Evolutionary conservation across 2,888 invertebrate species (phyloP), one percentile per base, ranked within the genome.

Genomic region (Nasonia oneida): DNA sequence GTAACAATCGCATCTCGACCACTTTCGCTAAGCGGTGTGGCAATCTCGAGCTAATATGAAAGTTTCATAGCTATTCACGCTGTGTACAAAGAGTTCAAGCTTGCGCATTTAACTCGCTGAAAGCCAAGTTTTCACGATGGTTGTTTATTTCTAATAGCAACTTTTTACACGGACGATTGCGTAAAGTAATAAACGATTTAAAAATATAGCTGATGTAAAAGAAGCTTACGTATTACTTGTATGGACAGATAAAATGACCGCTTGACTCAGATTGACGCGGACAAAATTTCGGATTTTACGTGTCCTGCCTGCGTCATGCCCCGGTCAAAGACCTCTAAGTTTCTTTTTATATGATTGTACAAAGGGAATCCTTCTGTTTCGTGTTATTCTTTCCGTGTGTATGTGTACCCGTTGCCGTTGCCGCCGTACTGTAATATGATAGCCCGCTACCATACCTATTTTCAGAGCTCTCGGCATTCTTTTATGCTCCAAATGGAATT

Each of bases 281-380:
- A 74, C 29, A 29, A 47, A 79, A 84, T 53, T 73, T 74, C 15
- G 29, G 15, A 79, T 75, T 53, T 53, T 74, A 84, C 39, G 84
- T n/a, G 76, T 81, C 82, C 70, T 70, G 82, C 70, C 76, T 70
- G 57, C 75, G 77, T 73, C 85, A 77, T 15, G 42, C 50, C 6
- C 5, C 76, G 83, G 83, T 86, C 83, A 80, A 86, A 70, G 75
- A 85, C 82, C 85, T 61, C 75, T 39, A 23, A 75, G 57, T 82
- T 78, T 78, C 78, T 81, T 85, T 85, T 85, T 79, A 70, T 78
- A 85, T 50, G 50, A 78, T 75, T 75, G 57, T 74, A 82, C 79
- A 82, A 79, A 85, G 75, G 57, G 57, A 70, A 82, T 85, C 57
- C 74, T 64, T 67, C 57, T 74, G 12, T 76, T 61, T 75, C 61